These are phyloP conservation scores for Chloropsis cyanopogon DNA, from an alignment of 2,113 vertebrate genomes.

Conservation along the genomic window DNA sequence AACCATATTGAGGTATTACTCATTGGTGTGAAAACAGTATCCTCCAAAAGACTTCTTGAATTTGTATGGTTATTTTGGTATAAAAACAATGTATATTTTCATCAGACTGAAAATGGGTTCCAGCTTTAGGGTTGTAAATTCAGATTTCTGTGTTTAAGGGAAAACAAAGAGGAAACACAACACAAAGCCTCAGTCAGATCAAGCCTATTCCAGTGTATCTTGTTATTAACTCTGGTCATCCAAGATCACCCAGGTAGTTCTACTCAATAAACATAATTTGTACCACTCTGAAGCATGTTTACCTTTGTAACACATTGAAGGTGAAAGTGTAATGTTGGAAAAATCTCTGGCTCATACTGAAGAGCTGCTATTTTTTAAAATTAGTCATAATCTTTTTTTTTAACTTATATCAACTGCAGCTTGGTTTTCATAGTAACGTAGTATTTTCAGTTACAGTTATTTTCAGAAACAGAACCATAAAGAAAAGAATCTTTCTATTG, in stretches of 20 bases:
- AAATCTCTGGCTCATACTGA: not conserved
- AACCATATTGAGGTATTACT: not conserved
- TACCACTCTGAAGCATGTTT: not conserved
- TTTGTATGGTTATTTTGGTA: not conserved
- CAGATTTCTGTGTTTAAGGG: not conserved
- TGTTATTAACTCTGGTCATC: not conserved
- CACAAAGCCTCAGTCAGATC: not conserved
- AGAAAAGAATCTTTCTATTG: not conserved
- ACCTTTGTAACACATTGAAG: not conserved
- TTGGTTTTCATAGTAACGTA: not conserved
- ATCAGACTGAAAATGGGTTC: not conserved
- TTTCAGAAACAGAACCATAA: not conserved
- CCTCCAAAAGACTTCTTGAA: not conserved
- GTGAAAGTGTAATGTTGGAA: not conserved
- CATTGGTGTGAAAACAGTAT: not conserved
- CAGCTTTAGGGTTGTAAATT: not conserved
- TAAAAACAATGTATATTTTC: not conserved
- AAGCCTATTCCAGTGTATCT: not conserved
- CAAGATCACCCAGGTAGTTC: not conserved
- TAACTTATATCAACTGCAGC: not conserved
- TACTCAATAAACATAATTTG: not conserved
- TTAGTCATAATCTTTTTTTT: not conserved
- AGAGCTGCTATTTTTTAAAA: not conserved
- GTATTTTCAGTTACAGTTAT: not conserved
- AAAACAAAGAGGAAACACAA: not conserved